phyloP scores from a whole-genome alignment of 2,113 vertebrate genomes.

The Ageneiosus marmoratus region DNA sequence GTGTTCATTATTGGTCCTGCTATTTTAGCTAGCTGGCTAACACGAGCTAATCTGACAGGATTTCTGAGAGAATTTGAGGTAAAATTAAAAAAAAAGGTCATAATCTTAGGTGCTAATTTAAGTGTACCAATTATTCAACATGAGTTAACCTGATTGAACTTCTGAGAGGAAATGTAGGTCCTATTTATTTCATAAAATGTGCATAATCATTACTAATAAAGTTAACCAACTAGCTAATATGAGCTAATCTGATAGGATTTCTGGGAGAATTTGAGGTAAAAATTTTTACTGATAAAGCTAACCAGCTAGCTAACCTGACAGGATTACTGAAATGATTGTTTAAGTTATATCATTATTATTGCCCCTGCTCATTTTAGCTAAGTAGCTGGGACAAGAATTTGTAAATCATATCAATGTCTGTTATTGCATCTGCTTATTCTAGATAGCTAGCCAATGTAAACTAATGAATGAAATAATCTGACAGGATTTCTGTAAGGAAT shows the following conservation, averaged over 20 bases:
- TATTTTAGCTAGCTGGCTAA: neutral
- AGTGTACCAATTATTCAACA: neutral
- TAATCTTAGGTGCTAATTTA: no score
- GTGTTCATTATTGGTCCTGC: no score
- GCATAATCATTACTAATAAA: neutral
- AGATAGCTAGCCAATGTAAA: neutral
- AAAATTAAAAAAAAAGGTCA: no score
- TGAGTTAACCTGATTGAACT: neutral
- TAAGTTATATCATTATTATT: neutral
- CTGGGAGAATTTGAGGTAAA: neutral
- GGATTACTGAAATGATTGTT: neutral
- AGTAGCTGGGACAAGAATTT: no score
- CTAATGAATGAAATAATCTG: neutral
- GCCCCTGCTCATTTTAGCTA: neutral
- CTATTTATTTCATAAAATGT: neutral
- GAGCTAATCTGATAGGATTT: neutral
- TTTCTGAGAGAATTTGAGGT: neutral
- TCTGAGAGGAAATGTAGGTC: neutral
- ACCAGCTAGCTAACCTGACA: no score
- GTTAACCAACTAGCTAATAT: neutral
- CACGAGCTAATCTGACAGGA: neutral
- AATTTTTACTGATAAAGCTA: no score
- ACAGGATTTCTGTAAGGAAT: neutral
- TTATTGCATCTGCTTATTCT: neutral
- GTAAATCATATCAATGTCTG: no score